Percentiles rank a stretch among this genome's conserved stretches.
These are phyloP conservation scores for Andrena camellia DNA, from an alignment of 2,888 invertebrate species.

Conservation along the genomic window DNA sequence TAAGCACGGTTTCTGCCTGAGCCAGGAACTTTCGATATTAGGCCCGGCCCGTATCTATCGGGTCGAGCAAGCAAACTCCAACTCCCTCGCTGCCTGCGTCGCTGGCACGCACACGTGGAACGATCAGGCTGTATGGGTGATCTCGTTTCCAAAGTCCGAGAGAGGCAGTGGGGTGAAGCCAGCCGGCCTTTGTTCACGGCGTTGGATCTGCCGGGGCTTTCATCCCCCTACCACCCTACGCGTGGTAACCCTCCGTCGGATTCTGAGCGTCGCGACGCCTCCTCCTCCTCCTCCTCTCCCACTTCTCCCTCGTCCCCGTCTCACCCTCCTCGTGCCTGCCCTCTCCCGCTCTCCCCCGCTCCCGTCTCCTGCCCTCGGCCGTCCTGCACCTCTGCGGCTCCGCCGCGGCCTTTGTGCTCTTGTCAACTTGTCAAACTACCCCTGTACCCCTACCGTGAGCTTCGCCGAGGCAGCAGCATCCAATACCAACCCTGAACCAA, in stretches of 20 bases:
- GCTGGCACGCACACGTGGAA: conserved; percentile 9
- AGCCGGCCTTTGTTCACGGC: conserved; percentile 79
- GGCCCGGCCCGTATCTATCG: conserved; percentile 70
- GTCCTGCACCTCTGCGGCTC: conserved; percentile 70
- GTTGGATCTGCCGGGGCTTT: conserved; percentile 75
- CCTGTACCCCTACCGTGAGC: conserved; percentile 81
- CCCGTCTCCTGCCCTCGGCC: conserved; percentile 53
- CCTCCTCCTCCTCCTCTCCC: conserved; percentile 69
- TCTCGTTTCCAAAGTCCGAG: conserved; percentile 69
- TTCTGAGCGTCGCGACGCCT: conserved; percentile 87
- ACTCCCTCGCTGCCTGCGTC: conserved; percentile 28
- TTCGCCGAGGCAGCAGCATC: conserved; percentile 73
- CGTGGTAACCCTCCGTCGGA: conserved; percentile 71
- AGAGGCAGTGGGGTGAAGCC: conserved; percentile 54
- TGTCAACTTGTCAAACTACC: conserved; percentile 85
- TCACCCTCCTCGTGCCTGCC: conserved; percentile 14
- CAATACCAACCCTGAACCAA: conserved; percentile 78
- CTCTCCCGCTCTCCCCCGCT: not conserved
- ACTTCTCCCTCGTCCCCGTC: conserved; percentile 19
- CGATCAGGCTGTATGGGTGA: conserved; percentile 62
- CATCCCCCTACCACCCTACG: conserved; percentile 64
- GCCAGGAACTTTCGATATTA: conserved; percentile 76
- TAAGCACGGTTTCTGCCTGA: conserved; percentile 69
- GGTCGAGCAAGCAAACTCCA: conserved; percentile 64
- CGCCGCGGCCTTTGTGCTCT: conserved; percentile 85